phyloP scores from a whole-genome alignment of 2,888 invertebrate species.

The Blera fallax region DNA sequence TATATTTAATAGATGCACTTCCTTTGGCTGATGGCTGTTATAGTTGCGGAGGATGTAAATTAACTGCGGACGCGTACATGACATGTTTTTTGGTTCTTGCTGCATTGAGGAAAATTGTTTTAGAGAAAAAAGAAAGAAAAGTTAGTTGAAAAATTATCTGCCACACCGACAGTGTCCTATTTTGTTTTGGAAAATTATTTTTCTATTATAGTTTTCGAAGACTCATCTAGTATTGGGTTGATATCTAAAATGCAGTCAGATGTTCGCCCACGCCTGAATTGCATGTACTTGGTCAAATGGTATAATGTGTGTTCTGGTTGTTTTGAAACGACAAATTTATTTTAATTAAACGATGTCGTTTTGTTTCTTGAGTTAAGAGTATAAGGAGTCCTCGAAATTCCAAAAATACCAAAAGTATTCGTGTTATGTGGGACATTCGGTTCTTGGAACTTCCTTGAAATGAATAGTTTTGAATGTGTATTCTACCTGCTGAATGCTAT shows the following conservation, averaged over 20 bases:
- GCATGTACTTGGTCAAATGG: constrained; percentile 51
- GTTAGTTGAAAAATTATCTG: constrained; percentile 1
- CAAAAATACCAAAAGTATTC: constrained; percentile 50
- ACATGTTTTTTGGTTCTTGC: constrained; percentile 29
- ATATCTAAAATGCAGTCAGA: constrained; percentile 53
- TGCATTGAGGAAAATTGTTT: neutral
- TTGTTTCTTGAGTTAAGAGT: no score
- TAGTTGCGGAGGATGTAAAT: constrained; percentile 68
- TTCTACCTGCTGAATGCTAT: neutral
- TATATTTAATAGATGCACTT: constrained; percentile 67
- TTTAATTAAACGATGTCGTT: constrained; percentile 61
- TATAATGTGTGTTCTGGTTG: constrained; percentile 51
- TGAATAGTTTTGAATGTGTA: neutral
- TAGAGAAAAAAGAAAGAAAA: neutral
- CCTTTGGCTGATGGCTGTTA: constrained; percentile 50
- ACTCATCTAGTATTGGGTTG: constrained; percentile 31
- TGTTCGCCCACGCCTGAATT: constrained; percentile 29
- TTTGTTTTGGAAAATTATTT: constrained; percentile 66
- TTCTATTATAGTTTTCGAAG: constrained; percentile 46
- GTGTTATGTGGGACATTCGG: constrained; percentile 35
- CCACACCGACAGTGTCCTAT: constrained; percentile 44
- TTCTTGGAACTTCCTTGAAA: constrained; percentile 58
- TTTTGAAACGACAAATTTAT: constrained; percentile 67
- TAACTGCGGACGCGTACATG: constrained; percentile 69
- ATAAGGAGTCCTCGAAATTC: constrained; percentile 42